Evolutionary conservation across 2,113 vertebrate species (phyloP).

Genomic region (Helogale parvula): DNA sequence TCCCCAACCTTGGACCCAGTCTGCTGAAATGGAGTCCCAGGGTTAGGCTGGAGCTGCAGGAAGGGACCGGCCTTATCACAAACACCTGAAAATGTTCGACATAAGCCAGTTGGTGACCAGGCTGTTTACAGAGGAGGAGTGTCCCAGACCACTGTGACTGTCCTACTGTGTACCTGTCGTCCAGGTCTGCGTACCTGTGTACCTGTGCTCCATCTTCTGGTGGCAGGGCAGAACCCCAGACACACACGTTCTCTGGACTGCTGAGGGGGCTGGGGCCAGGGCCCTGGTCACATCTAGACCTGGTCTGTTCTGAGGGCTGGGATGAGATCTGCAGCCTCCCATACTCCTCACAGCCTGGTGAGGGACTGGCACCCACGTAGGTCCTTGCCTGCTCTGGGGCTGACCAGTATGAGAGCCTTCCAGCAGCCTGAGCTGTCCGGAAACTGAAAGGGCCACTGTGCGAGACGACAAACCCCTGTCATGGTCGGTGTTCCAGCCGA

Average conservation of each 20-base stretch:
- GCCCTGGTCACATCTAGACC: not conserved
- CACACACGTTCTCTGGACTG: not conserved
- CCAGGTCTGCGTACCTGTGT: too few species aligned
- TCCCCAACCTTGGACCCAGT: not conserved
- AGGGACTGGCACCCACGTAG: not conserved
- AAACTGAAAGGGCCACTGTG: not conserved
- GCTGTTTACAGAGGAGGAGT: not conserved
- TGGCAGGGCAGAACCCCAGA: rapidly evolving
- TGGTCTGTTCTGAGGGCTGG: not conserved
- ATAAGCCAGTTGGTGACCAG: not conserved
- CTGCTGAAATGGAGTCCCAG: not conserved
- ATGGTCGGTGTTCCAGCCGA: not conserved
- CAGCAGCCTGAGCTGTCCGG: not conserved
- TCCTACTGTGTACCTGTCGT: rapidly evolving
- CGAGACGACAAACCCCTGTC: not conserved
- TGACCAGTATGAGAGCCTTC: not conserved
- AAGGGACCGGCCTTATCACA: not conserved
- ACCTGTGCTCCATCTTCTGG: not conserved
- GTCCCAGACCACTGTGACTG: not conserved
- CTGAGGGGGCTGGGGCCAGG: not conserved
- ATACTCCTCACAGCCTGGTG: not conserved
- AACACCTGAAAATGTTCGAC: not conserved
- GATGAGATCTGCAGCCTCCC: not conserved
- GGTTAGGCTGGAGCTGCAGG: not conserved
- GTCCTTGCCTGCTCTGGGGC: not conserved